Conservation (phyloP, 2,797 vertebrate genomes). For the Prionace glauca region DNA sequence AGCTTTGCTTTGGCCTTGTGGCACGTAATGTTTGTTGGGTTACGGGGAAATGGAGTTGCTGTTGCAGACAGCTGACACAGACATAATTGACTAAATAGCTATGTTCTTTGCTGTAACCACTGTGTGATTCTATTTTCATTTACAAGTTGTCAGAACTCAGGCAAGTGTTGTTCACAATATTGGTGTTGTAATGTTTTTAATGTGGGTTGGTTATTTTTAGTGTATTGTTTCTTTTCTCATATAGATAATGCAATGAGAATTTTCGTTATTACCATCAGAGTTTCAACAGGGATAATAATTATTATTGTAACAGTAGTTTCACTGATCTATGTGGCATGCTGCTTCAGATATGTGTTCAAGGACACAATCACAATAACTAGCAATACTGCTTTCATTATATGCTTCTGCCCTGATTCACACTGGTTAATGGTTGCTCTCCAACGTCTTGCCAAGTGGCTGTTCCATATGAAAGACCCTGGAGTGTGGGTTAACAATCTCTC, state of each 20-base stretch:
- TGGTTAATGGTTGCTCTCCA: background rate
- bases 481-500: background rate
- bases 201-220: background rate
- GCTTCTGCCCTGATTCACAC: no score
- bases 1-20: no score
- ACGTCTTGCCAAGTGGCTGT: background rate
- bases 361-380: background rate
- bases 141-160: background rate
- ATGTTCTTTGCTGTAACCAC: no score
- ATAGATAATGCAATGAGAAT: background rate
- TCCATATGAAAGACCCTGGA: background rate
- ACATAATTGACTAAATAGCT: no score
- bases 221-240: background rate
- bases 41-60: no score
- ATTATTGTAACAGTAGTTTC: background rate
- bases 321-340: background rate
- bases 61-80: no score
- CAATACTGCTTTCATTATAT: background rate
- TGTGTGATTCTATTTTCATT: background rate
- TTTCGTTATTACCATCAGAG: background rate
- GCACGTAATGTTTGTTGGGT: no score
- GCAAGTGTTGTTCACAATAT: background rate
- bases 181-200: background rate
- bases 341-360: background rate
- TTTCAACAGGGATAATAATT: background rate